phyloP scores from a whole-genome alignment of 2,113 vertebrate species.

The Oxyura jamaicensis region DNA sequence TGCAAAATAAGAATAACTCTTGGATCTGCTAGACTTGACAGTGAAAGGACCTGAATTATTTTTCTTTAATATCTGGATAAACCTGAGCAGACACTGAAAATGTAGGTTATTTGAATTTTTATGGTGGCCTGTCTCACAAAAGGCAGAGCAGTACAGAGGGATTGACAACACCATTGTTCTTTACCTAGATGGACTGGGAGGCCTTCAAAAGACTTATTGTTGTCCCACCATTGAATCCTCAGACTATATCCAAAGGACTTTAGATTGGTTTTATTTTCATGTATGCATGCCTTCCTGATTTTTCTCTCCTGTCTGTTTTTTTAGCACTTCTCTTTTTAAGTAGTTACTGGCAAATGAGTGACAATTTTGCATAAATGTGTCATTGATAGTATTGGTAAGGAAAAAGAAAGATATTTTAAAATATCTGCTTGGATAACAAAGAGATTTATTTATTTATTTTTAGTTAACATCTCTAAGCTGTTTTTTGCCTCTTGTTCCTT shows the following conservation, averaged over 20 bases:
- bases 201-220: neutral
- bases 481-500: neutral
- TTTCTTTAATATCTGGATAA: neutral
- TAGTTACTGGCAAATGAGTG: neutral
- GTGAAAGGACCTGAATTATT: neutral
- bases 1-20: neutral
- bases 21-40: neutral
- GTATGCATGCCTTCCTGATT: neutral
- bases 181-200: neutral
- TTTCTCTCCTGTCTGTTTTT: neutral
- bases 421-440: neutral
- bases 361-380: neutral
- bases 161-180: neutral
- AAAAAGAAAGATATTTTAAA: slow-evolving; percentile 28
- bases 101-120: neutral
- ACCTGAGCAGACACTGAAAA: neutral
- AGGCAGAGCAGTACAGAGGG: neutral
- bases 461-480: neutral
- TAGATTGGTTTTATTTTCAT: slow-evolving; percentile 5
- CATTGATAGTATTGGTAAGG: neutral
- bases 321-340: neutral
- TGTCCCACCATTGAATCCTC: neutral
- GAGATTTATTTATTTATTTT: neutral
- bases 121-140: neutral
- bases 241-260: neutral